phyloP scores from a whole-genome alignment of 2,113 vertebrate genomes.

The Euleptes europaea region DNA sequence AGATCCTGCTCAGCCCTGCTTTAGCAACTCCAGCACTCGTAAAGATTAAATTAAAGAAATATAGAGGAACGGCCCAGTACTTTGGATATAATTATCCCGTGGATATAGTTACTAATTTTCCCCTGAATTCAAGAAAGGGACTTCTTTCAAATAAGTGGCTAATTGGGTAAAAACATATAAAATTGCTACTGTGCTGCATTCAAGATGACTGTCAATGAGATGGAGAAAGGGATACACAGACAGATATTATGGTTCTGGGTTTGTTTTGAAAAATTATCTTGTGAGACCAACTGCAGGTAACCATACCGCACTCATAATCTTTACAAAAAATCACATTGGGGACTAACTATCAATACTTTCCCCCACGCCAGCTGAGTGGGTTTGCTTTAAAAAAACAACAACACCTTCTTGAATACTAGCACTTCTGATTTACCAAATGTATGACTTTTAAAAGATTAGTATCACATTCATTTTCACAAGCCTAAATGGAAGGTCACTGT shows the following conservation, averaged over 20 bases:
- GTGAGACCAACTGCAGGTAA: neutral
- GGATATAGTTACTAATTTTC: neutral
- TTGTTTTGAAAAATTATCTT: neutral
- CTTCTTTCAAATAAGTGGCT: neutral
- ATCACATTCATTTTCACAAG: neutral
- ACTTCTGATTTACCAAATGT: neutral
- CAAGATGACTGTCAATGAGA: neutral
- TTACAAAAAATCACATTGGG: neutral
- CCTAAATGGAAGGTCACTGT: neutral
- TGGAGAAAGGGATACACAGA: too few relatives aligned
- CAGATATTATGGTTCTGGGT: neutral
- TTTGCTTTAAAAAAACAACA: neutral
- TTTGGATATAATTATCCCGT: neutral
- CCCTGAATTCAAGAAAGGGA: neutral
- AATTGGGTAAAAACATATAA: neutral
- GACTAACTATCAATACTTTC: neutral
- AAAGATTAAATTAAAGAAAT: neutral
- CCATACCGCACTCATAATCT: neutral
- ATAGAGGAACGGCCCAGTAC: neutral
- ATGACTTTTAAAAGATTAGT: neutral
- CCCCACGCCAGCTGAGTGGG: neutral
- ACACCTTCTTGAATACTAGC: neutral
- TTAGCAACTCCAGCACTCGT: neutral
- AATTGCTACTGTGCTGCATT: neutral
- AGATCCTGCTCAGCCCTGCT: neutral